A percentile compares a stretch with the other conserved stretches of the same genome.
Conservation (phyloP, 2,113 vertebrate genomes). For the Mixornis gularis region DNA sequence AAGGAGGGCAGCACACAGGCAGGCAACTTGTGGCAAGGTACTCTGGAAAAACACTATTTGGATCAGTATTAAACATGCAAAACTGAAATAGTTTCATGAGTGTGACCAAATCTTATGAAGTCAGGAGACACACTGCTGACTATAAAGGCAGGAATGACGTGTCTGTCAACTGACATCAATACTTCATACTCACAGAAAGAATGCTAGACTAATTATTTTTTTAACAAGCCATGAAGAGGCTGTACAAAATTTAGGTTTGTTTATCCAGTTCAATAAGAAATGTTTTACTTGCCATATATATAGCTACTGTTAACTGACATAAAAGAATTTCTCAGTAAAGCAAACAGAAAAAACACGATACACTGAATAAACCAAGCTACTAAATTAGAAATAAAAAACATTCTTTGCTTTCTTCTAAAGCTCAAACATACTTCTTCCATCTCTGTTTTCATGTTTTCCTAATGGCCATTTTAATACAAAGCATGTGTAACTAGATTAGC, state of each 20-base stretch:
- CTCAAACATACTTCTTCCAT: not conserved
- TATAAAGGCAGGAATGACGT: not conserved
- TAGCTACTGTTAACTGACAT: not conserved
- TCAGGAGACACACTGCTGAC: accelerated
- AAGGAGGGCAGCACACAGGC: not conserved
- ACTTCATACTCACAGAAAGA: not conserved
- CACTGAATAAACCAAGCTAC: not conserved
- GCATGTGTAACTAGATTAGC: not conserved
- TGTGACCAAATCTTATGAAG: not conserved
- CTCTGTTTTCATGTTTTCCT: not conserved
- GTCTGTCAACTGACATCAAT: not conserved
- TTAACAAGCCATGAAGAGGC: not conserved
- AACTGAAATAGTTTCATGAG: not conserved
- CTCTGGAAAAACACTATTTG: not conserved
- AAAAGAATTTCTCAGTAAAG: not conserved
- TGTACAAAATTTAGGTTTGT: not conserved
- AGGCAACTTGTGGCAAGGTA: not conserved
- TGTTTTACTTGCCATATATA: not conserved
- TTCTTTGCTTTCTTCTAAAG: not conserved
- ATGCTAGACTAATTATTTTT: not conserved
- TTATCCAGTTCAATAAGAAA: not conserved
- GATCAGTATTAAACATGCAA: not conserved
- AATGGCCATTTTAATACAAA: not conserved
- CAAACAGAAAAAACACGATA: not conserved
- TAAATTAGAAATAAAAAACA: not conserved